Evolutionary conservation across 2,797 vertebrate species (phyloP).

Genomic region (Setipinna tenuifilis): DNA sequence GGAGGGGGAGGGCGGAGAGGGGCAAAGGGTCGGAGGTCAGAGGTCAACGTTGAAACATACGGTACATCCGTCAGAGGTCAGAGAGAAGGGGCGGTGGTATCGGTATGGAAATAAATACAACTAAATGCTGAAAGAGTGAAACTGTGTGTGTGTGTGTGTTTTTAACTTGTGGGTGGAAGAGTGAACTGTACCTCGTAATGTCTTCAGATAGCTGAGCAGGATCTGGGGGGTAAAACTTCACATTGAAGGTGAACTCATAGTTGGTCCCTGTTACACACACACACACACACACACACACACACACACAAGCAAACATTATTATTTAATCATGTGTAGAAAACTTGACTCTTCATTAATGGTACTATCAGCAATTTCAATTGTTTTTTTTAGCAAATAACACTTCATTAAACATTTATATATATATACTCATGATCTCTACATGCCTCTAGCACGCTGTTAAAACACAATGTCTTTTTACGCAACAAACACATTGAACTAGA

Average conservation of each 20-base stretch:
- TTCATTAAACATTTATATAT: too few species aligned
- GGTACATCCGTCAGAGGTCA: neutral
- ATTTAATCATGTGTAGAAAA: too few species aligned
- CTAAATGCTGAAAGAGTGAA: neutral
- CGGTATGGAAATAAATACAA: neutral
- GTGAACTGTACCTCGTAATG: conserved; percentile 85
- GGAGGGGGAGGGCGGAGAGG: neutral
- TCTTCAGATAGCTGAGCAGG: conserved; percentile 95
- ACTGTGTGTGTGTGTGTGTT: conserved; percentile 1
- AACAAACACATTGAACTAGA: too few species aligned
- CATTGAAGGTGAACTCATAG: conserved; percentile 93
- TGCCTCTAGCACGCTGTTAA: too few species aligned
- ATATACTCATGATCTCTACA: too few species aligned
- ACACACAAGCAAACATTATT: too few species aligned
- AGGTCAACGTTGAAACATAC: neutral
- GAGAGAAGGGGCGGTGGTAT: neutral
- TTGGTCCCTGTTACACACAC: conserved; percentile 74
- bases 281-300: neutral
- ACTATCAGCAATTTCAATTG: too few species aligned
- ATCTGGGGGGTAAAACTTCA: conserved; percentile 96
- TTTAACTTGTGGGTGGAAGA: neutral
- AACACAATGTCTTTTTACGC: too few species aligned
- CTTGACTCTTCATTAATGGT: too few species aligned
- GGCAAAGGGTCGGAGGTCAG: neutral
- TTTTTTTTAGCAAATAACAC: too few species aligned